Percentiles rank a stretch among this genome's conserved stretches.
phyloP scores from a whole-genome alignment of 2,797 vertebrate genomes.

The Sternarchorhynchus goeldii region DNA sequence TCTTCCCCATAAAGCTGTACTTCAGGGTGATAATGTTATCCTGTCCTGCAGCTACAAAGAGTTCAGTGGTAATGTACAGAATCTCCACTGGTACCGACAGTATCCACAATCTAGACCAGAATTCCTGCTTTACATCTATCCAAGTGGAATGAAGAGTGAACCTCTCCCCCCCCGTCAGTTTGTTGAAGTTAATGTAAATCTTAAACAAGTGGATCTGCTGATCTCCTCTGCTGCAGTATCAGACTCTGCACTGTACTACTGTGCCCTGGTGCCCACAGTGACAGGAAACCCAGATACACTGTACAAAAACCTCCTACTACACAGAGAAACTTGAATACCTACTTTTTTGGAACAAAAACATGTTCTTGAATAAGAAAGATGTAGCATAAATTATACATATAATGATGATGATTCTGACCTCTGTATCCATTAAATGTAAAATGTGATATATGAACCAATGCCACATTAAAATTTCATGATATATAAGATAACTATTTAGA shows the following conservation, averaged over 20 bases:
- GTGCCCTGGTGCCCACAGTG: conserved; percentile 24
- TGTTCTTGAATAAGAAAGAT: too few species aligned
- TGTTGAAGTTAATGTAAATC: background rate
- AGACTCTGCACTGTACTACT: conserved; percentile 34
- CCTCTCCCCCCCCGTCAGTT: background rate
- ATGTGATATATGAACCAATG: too few species aligned
- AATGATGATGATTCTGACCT: too few species aligned
- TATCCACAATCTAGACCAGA: conserved; percentile 25
- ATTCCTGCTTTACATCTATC: conserved; percentile 17
- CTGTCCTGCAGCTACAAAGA: conserved; percentile 41
- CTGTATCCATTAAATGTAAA: too few species aligned
- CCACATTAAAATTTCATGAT: too few species aligned
- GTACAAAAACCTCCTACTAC: conserved; percentile 20
- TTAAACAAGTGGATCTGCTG: conserved; percentile 22
- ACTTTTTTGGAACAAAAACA: too few species aligned
- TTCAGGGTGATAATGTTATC: conserved; percentile 1
- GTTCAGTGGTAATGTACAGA: rapidly evolving
- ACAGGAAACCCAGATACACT: conserved; percentile 27
- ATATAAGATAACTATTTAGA: too few species aligned
- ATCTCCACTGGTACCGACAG: conserved; percentile 45
- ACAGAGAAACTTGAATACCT: too few species aligned
- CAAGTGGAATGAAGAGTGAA: background rate
- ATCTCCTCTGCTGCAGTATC: conserved; percentile 24
- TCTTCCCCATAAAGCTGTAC: background rate
- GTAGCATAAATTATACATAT: too few species aligned